These are phyloP conservation scores for Sabatieria punctata DNA, from an alignment of 2,888 invertebrate genomes.

Conservation along the genomic window DNA sequence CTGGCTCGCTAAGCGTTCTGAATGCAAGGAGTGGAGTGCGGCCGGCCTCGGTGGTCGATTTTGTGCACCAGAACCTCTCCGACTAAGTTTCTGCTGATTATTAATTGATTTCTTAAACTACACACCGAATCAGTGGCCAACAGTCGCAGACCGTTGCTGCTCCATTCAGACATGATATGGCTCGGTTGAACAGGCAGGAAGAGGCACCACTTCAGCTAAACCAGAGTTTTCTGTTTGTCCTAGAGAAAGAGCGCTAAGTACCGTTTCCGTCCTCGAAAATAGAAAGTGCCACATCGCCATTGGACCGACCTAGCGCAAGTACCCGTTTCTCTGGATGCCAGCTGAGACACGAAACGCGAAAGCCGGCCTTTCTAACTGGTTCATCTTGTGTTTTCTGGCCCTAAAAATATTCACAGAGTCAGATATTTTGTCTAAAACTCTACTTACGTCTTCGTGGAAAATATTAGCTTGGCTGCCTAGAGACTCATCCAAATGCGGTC, in stretches of 20 bases:
- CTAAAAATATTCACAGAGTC: no score
- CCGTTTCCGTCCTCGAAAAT: neutral
- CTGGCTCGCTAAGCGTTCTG: conserved; percentile 6
- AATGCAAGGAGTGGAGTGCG: neutral
- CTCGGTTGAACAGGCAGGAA: neutral
- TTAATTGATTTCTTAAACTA: no score
- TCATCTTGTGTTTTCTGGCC: neutral
- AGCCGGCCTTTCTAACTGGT: neutral
- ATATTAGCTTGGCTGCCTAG: no score
- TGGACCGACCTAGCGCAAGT: conserved; percentile 20
- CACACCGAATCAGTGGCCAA: conserved; percentile 11
- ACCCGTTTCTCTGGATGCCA: conserved; percentile 21
- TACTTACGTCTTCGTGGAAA: no score
- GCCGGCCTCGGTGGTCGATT: neutral
- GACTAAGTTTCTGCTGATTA: no score
- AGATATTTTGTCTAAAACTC: no score
- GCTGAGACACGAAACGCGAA: conserved; percentile 5
- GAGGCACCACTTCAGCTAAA: neutral
- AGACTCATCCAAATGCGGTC: no score
- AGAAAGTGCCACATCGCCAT: conserved; percentile 14
- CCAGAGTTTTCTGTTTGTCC: no score
- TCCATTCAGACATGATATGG: conserved; percentile 10
- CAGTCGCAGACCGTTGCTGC: conserved; percentile 8
- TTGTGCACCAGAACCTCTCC: neutral
- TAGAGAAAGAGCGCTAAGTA: neutral